Evolutionary conservation across 2,797 vertebrate genomes (phyloP).

Genomic region (Oryzias sinensis): DNA sequence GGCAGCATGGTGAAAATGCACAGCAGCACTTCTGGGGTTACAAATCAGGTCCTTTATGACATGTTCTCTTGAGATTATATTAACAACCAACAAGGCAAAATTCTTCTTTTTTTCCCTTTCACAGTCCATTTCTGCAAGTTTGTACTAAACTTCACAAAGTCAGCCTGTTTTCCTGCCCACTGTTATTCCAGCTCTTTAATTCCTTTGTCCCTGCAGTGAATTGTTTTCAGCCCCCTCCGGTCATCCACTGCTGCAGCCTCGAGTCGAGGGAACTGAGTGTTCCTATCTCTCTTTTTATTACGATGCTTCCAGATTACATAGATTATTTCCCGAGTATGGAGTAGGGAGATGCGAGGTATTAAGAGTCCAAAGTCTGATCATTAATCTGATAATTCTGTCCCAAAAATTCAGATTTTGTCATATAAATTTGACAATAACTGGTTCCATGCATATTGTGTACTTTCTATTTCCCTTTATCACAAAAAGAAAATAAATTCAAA

Average conservation of each 20-base stretch:
- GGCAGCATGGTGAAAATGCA: background rate
- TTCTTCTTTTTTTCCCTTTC: background rate
- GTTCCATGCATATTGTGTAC: too few relatives aligned
- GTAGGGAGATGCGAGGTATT: background rate
- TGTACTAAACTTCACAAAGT: constrained; percentile 2
- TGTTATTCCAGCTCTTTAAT: constrained; percentile 12
- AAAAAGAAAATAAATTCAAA: too few relatives aligned
- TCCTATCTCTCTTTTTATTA: constrained; percentile 8
- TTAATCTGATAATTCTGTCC: background rate
- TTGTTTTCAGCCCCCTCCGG: constrained; percentile 27
- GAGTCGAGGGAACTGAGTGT: constrained; percentile 4
- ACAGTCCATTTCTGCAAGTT: constrained; percentile 8
- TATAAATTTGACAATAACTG: too few relatives aligned
- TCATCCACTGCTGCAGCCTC: constrained; percentile 31
- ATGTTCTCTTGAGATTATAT: constrained; percentile 11
- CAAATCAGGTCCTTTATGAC: background rate
- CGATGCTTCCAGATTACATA: constrained; percentile 12
- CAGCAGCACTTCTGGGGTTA: background rate
- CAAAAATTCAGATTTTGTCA: too few relatives aligned
- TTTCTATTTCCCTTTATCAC: too few relatives aligned
- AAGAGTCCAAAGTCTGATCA: too few relatives aligned
- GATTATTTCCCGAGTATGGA: constrained; percentile 8
- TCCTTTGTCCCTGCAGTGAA: constrained; percentile 12
- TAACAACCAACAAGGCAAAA: constrained; percentile 3
- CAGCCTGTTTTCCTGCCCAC: constrained; percentile 16